phyloP scores from a whole-genome alignment of 92 coral and sea anemone species.

The Phymanthus crucifer region DNA sequence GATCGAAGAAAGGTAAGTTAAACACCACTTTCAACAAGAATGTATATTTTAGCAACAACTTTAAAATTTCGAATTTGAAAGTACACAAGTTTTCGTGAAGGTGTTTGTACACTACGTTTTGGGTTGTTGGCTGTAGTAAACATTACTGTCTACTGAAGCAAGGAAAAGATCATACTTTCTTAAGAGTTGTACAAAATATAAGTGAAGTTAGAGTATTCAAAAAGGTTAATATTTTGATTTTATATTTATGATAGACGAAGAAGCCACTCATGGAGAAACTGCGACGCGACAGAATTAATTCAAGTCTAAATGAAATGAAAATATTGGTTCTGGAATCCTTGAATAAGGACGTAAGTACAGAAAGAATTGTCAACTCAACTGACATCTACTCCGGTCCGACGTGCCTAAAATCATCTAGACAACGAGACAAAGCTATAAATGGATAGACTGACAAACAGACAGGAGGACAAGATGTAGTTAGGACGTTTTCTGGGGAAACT shows the following conservation, averaged over 20 bases:
- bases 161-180: not conserved
- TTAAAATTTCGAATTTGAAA: too few relatives aligned
- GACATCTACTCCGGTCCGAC: not conserved
- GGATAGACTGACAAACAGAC: not conserved
- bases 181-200: not conserved
- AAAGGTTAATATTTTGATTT: not conserved
- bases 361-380: not conserved
- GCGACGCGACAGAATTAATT: conserved; percentile 88
- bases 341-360: conserved; percentile 89
- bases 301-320: conserved; percentile 87
- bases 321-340: conserved; percentile 76
- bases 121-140: not conserved
- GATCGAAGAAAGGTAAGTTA: conserved; percentile 75
- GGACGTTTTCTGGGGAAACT: not conserved
- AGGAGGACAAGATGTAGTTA: not conserved
- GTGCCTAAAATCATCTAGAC: not conserved
- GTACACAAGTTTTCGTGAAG: too few relatives aligned
- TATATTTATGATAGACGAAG: conserved; percentile 70
- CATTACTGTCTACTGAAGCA: not conserved
- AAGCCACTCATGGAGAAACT: conserved; percentile 94
- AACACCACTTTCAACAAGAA: not conserved
- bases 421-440: not conserved
- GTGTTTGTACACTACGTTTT: not conserved
- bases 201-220: not conserved
- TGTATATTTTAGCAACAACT: too few relatives aligned